Base-by-base conservation (phyloP, 2,888 invertebrate species). In the Rambutsinella grinnellia region DNA sequence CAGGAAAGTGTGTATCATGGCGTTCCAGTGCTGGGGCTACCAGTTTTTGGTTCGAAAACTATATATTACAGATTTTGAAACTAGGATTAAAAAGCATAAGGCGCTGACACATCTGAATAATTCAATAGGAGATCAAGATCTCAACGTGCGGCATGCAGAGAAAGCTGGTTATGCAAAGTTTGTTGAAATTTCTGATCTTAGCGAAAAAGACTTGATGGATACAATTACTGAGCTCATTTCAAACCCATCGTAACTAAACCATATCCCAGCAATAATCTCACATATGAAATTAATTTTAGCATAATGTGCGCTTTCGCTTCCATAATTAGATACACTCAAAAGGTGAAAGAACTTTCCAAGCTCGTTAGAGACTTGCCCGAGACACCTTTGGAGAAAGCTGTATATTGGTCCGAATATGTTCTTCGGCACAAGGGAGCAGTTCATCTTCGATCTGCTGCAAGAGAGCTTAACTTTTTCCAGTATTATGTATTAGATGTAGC, bases 1-100 rank as follows among this genome's bases (percentile, higher is more conserved):
- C 89, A 89, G 81, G 92, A 92, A 85, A 89, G 91, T 0, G 87
- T 88, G 54, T 90, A 87, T 84, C 87, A 91, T 82, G 91, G 89
- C 17, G 89, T 91, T 0, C 91, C 91, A 1, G 86, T 90, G 62
- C 84, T 90, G 62, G 88, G 88, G 56, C 86, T 90, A 75, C 74
- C 74, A 21, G 56, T 74, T 21, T 74, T 74, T 27, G 74, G 74
- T 67, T n/a, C n/a, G n/a, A n/a, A n/a, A n/a, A n/a, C n/a, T n/a
- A n/a, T n/a, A n/a, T n/a, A n/a, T n/a, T n/a, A n/a, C n/a, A n/a
- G n/a, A n/a, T n/a, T n/a, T n/a, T n/a, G n/a, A n/a, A n/a, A n/a
- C n/a, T n/a, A n/a, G n/a, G n/a, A n/a, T n/a, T n/a, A n/a, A n/a
- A n/a, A n/a, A n/a, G n/a, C n/a, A n/a, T n/a, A n/a, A n/a, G n/a